These are phyloP conservation scores for Hanleya hanleyi DNA, from an alignment of 2,888 invertebrate species.

Conservation along the genomic window DNA sequence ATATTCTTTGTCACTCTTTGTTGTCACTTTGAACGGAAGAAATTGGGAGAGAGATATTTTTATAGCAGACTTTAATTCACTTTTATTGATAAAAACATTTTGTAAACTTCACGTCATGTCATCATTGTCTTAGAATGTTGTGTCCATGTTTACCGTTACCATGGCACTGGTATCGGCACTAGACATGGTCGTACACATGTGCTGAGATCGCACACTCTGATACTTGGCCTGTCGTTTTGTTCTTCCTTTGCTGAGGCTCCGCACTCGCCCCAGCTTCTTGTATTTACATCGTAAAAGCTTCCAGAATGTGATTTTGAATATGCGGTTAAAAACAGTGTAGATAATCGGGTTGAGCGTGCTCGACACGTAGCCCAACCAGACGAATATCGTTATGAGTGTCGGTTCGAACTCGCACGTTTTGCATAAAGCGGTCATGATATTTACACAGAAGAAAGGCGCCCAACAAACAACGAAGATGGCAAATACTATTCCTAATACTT, in stretches of 20 bases:
- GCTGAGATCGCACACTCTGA: constrained; percentile 1
- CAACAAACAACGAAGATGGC: constrained; percentile 71
- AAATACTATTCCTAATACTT: constrained; percentile 77
- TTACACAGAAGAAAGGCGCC: constrained; percentile 72
- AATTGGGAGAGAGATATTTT: too few species aligned
- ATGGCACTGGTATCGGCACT: background rate
- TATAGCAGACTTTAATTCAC: too few species aligned
- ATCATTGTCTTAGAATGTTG: too few species aligned
- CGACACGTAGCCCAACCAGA: constrained; percentile 72
- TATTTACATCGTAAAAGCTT: constrained; percentile 66
- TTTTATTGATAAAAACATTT: too few species aligned
- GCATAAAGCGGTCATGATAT: constrained; percentile 77
- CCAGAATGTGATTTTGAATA: constrained; percentile 69
- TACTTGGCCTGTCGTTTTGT: background rate
- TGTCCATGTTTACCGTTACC: too few species aligned
- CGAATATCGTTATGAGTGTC: constrained; percentile 65
- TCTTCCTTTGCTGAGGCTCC: background rate
- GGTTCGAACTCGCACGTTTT: constrained; percentile 82
- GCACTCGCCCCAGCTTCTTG: constrained; percentile 17
- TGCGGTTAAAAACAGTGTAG: constrained; percentile 73
- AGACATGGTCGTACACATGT: background rate
- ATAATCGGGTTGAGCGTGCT: constrained; percentile 73
- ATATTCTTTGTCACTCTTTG: too few species aligned
- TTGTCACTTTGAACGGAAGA: too few species aligned
- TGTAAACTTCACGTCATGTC: too few species aligned